Conservation (phyloP, 2,888 invertebrate species). For the Heliconius charithonia region DNA sequence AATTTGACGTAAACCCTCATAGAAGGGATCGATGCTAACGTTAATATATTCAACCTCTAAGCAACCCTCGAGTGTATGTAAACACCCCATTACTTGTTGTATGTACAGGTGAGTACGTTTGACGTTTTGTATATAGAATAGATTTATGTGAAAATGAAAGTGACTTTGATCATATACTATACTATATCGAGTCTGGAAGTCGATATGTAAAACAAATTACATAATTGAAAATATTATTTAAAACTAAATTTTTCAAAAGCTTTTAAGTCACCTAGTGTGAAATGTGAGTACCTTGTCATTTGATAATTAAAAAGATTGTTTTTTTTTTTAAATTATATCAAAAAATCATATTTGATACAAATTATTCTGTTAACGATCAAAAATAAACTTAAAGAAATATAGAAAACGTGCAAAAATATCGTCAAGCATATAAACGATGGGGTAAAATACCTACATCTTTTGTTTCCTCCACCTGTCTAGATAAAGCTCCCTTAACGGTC, state of each 20-base stretch:
- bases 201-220: background rate
- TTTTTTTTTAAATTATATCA: background rate
- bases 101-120: constrained; percentile 17
- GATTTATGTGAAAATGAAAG: background rate
- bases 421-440: constrained; percentile 14
- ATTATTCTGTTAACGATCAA: background rate
- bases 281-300: too few relatives aligned
- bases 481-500: constrained; percentile 61
- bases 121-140: background rate
- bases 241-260: background rate
- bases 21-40: constrained; percentile 56
- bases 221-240: background rate
- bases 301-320: background rate
- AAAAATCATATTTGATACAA: background rate
- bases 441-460: constrained; percentile 30
- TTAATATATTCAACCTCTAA: constrained; percentile 76
- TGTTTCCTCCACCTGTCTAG: constrained; percentile 50
- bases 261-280: background rate
- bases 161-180: background rate
- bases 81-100: constrained; percentile 52
- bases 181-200: background rate
- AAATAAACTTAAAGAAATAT: background rate
- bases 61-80: constrained; percentile 68
- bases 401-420: background rate
- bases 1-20: constrained; percentile 44